Conservation (phyloP, 2,797 vertebrate species). For the Cottoperca gobio region DNA sequence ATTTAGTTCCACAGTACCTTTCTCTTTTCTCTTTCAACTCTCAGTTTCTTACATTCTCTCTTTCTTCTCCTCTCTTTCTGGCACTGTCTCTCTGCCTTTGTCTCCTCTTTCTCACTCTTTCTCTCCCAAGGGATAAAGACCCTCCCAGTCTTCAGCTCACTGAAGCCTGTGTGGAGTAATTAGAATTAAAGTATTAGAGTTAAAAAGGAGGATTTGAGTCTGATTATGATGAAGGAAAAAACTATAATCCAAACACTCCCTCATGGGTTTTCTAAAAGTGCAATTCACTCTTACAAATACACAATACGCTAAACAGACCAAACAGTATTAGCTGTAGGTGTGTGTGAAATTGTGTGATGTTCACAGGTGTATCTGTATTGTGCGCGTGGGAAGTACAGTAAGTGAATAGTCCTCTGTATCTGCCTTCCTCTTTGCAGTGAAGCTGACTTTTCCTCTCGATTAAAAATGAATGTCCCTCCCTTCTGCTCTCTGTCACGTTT, state of each 20-base stretch:
- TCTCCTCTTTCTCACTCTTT: constrained; percentile 34
- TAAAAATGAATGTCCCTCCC: constrained; percentile 73
- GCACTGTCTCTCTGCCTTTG: constrained; percentile 42
- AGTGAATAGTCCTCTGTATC: constrained; percentile 53
- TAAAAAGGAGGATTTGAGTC: constrained; percentile 76
- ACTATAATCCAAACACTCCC: constrained; percentile 71
- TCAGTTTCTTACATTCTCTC: background rate
- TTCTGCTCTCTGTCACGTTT: constrained; percentile 68
- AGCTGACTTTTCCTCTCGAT: constrained; percentile 61
- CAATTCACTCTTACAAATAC: constrained; percentile 42
- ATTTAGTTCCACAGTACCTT: background rate
- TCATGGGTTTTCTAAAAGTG: constrained; percentile 47
- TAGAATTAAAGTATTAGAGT: constrained; percentile 81
- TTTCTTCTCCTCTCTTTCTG: constrained; percentile 18
- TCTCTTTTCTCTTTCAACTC: constrained; percentile 36
- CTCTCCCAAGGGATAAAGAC: constrained; percentile 58
- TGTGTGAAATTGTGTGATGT: constrained; percentile 7
- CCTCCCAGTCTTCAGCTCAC: constrained; percentile 61
- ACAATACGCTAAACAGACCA: constrained; percentile 37
- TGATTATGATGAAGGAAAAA: constrained; percentile 74
- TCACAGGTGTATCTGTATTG: constrained; percentile 25
- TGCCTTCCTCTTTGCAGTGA: constrained; percentile 44
- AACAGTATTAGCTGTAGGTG: constrained; percentile 17
- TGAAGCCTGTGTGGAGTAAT: constrained; percentile 76
- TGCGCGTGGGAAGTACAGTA: constrained; percentile 14